A percentile compares a stretch with the other conserved stretches of the same genome.
Evolutionary conservation across 2,797 vertebrate species (phyloP).

Genomic region (Anabacerthia variegaticeps): DNA sequence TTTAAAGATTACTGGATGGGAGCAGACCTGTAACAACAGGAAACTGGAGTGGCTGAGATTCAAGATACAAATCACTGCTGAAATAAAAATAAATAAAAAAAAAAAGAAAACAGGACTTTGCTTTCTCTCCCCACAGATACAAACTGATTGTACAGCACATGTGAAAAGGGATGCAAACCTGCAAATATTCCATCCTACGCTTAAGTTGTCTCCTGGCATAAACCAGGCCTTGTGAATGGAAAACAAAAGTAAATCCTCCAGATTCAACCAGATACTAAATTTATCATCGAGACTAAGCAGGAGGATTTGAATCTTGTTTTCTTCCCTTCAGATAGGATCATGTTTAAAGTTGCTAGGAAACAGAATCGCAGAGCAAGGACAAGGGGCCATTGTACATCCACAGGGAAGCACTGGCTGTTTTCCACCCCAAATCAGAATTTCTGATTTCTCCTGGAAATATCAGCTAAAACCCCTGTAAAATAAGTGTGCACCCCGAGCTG

Average conservation of each 20-base stretch:
- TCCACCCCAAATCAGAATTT: neutral
- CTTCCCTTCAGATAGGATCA: neutral
- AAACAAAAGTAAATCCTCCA: constrained; percentile 12
- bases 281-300: neutral
- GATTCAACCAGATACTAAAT: neutral
- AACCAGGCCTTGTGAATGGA: neutral
- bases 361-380: neutral
- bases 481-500: neutral
- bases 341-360: neutral
- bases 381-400: neutral
- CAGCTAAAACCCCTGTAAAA: neutral
- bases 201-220: constrained; percentile 1
- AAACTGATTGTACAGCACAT: neutral
- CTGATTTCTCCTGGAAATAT: neutral
- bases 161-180: neutral
- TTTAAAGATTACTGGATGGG: neutral
- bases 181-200: neutral
- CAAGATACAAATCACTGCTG: neutral
- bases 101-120: neutral
- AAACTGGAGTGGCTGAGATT: neutral
- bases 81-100: neutral
- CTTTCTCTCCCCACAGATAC: neutral
- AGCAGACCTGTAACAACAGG: neutral
- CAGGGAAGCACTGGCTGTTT: neutral
- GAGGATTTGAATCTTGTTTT: neutral